Evolutionary conservation across 2,888 invertebrate genomes (phyloP), one percentile per base, ranked within the genome.

Genomic region (Epinotia ramella): DNA sequence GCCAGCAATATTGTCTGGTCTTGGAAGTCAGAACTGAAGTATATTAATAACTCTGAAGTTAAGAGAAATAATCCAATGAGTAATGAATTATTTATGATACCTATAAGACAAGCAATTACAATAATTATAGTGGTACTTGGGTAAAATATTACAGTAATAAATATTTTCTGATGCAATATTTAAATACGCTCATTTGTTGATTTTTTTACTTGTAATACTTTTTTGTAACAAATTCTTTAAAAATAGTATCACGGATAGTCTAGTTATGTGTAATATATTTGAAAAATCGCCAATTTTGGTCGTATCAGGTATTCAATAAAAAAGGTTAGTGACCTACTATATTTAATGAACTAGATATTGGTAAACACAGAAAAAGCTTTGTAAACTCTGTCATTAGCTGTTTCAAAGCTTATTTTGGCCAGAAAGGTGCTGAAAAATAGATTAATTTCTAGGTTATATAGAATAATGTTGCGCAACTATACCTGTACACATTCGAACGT

Each of bases 401-500:
- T 49, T 65, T 53, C 28, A 12, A 20, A 16, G 18, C n/a, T 24
- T 44, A 20, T 44, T 44, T n/a, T 16, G 56, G 6, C 12, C 3
- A 13, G 18, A 62, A 70, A 73, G 73, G n/a, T 44, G 63, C 20
- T 67, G 12, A 20, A 63, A 75, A 66, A 56, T 33, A 16, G 16
- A 57, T 71, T 78, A 66, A 60, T 73, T 80, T 85, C 80, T 79
- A 85, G 86, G 87, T 87, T 88, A 87, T 84, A 79, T 77, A 77
- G 78, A 77, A 70, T 81, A 1, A 78, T 82, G 86, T 94, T 94
- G 94, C 94, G 94, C 94, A 94, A 94, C 86, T 77, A 66, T 92
- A 95, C 95, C 95, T 94, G 87, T 89, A 89, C 59, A 92, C 78
- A 85, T 90, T 91, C 20, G 87, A 86, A 77, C 91, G 90, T 77